Evolutionary conservation across 2,113 vertebrate species (phyloP), one percentile per base, ranked within the genome.

Genomic region (Panurus biarmicus): DNA sequence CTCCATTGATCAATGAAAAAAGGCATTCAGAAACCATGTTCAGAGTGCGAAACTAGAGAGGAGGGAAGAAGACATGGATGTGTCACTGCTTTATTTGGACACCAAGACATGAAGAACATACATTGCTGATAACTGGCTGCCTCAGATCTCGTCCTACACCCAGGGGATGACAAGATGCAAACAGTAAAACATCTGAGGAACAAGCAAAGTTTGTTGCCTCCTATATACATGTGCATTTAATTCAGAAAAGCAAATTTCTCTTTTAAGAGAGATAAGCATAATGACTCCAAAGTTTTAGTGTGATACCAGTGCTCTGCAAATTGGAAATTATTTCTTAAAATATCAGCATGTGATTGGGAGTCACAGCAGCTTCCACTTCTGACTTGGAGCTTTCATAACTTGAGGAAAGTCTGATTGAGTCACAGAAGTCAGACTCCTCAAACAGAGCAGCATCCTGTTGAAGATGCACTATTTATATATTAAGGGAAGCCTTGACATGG

Each of bases 1-100:
- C 99, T 89, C 99, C 99, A 48, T 99, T 99, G 91, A 99, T 98
- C 90, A 99, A 84, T 8, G 99, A 99, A 94, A 99, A 99, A 53
- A 99, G 99, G 92, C 99, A 99, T 95, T 99, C 98, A 0, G 98
- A 98, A 91, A 98, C 99, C 80, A 95, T 97, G 94, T 98, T 98
- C n/a, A 99, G 97, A 17, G 98, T 98, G 40, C 98, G 98, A 87
- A 99, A 99, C 99, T 99, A 62, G 62, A 89, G 85, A 94, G 76
- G 70, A 78, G 66, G 65, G 72, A 89, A 89, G 92, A 65, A 45
- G 58, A 48, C 21, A 75, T 62, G 57, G 19, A 80, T 12, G 2
- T 16, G 6, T 91, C 4, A 9, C 29, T 4, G 5, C 67, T 50
- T 62, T 56, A n/a, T 71, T 54, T 83, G 51, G 45, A 58, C 62